These are phyloP conservation scores for Stylophora pistillata DNA, from an alignment of 64 coral and sea anemone species.

Conservation along the genomic window DNA sequence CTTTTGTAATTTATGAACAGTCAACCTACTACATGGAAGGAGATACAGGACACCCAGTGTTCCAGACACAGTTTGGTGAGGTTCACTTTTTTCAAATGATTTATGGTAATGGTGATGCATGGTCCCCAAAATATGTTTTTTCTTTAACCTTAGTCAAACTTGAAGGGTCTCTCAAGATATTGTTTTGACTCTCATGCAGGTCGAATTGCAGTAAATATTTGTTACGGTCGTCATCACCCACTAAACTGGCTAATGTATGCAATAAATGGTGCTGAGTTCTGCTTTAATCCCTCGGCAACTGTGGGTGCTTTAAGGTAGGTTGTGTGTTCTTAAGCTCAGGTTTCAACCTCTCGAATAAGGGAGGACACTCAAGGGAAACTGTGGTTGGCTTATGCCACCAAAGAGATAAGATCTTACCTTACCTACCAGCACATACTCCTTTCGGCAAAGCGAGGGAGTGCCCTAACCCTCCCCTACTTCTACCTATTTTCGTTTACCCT, in stretches of 20 bases:
- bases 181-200: conserved; percentile 36
- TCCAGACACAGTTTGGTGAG: conserved; percentile 99
- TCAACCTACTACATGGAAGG: conserved; percentile 99
- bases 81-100: neutral
- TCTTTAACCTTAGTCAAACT: neutral
- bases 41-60: conserved; percentile 91
- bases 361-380: too few relatives aligned
- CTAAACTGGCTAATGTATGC: conserved; percentile 93
- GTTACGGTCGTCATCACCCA: conserved; percentile 92
- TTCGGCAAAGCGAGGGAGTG: too few relatives aligned
- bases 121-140: too few relatives aligned
- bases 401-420: too few relatives aligned
- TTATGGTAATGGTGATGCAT: too few relatives aligned
- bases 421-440: too few relatives aligned
- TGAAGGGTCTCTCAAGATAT: neutral
- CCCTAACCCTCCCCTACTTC: too few relatives aligned
- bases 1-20: conserved; percentile 40
- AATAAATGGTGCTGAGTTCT: conserved; percentile 91
- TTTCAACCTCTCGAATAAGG: neutral
- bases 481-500: neutral
- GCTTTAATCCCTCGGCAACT: conserved; percentile 97
- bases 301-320: conserved; percentile 87
- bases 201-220: conserved; percentile 89
- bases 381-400: too few relatives aligned
- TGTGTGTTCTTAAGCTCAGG: neutral